phyloP scores from a whole-genome alignment of 2,888 invertebrate species.

The Oeneis ivallda region DNA sequence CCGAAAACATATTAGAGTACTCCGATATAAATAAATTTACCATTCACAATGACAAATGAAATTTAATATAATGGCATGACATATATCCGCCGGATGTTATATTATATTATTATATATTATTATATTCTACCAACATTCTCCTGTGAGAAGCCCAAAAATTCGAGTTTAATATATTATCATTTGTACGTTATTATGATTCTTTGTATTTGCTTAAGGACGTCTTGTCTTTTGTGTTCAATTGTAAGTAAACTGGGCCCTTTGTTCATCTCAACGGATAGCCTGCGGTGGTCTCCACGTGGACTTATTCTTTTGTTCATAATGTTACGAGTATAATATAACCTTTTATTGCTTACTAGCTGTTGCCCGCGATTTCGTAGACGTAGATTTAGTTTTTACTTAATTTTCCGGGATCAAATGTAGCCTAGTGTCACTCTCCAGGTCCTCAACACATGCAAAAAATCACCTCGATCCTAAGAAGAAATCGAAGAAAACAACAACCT shows the following conservation, averaged over 20 bases:
- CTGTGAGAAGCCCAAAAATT: neutral
- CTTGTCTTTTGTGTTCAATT: constrained; percentile 64
- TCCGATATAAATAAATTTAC: no score
- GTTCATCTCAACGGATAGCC: constrained; percentile 53
- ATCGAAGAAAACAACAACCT: no score
- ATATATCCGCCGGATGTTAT: neutral
- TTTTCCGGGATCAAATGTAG: no score
- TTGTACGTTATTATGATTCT: constrained; percentile 13
- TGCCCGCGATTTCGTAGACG: no score
- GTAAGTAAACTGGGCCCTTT: constrained; percentile 70
- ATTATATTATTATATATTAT: no score
- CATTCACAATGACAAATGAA: no score
- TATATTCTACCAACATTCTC: neutral
- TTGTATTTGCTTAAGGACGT: constrained; percentile 4
- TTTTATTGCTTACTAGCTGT: neutral
- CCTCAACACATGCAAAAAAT: no score
- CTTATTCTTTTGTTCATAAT: constrained; percentile 41
- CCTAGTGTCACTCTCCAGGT: no score
- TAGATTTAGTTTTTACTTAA: no score
- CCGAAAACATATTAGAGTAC: no score
- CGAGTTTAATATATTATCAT: constrained; percentile 20
- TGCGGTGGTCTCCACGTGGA: constrained; percentile 67
- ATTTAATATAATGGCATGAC: neutral
- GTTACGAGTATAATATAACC: constrained; percentile 32
- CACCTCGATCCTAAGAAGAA: no score